Conservation (phyloP, 1,140 invertebrate species). For the Scaptomyza pallida region DNA sequence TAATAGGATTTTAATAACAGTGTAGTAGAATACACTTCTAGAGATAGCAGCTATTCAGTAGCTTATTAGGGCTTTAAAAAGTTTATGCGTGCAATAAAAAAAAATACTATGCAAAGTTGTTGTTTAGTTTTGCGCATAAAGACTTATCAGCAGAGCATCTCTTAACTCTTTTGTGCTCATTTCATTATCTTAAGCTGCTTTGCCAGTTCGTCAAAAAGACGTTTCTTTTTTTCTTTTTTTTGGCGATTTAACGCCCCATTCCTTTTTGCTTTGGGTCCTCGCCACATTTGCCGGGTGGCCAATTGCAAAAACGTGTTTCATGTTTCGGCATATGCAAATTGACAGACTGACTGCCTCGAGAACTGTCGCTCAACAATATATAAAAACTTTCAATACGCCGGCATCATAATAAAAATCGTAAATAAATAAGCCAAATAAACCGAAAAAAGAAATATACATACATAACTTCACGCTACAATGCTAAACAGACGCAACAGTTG, state of each 20-base stretch:
- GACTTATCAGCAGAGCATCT: conserved; percentile 22
- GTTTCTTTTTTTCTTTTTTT: conserved; percentile 2
- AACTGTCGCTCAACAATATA: conserved; percentile 16
- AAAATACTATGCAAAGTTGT: conserved; percentile 2
- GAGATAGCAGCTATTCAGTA: not conserved
- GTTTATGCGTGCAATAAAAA: conserved; percentile 11
- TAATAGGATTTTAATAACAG: not conserved
- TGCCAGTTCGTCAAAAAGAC: conserved; percentile 3
- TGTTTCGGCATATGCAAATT: conserved; percentile 57
- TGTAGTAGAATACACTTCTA: no score
- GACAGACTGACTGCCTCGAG: conserved; percentile 27
- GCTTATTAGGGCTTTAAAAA: not conserved
- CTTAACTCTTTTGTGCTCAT: not conserved
- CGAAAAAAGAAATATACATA: conserved; percentile 9
- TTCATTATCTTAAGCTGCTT: conserved; percentile 32
- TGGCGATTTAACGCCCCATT: no score
- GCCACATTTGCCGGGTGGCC: conserved; percentile 22
- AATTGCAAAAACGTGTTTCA: conserved; percentile 44
- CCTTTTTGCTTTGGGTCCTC: conserved; percentile 5
- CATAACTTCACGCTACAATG: conserved; percentile 71
- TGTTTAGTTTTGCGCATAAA: conserved; percentile 4
- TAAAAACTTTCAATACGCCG: conserved; percentile 1
- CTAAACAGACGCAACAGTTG: conserved; percentile 66
- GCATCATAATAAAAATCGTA: conserved; percentile 68
- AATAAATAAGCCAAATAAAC: conserved; percentile 59